Percentiles rank a stretch among this genome's conserved stretches.
Evolutionary conservation across 2,113 vertebrate genomes (phyloP).

Genomic region (Rhagologus leucostigma): DNA sequence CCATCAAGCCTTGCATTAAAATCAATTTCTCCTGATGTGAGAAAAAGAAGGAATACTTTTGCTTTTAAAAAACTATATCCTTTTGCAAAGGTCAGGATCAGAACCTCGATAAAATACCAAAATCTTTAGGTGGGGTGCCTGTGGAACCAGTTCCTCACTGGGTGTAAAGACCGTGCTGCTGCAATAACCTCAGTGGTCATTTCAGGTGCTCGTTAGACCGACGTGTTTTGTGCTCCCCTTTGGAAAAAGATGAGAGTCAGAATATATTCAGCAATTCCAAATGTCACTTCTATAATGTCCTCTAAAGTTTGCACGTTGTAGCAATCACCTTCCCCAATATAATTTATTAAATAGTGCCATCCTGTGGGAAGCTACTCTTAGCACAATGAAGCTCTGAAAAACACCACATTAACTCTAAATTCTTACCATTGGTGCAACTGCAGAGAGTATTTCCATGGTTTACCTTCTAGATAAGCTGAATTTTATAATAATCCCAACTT

Average conservation of each 20-base stretch:
- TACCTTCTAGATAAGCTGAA: neutral
- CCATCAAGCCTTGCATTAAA: neutral
- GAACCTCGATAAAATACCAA: neutral
- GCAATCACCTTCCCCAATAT: neutral
- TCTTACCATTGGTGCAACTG: neutral
- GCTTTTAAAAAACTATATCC: neutral
- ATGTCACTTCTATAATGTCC: neutral
- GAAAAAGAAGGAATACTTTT: neutral
- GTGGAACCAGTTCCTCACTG: neutral
- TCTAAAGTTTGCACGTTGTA: neutral
- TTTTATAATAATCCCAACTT: neutral
- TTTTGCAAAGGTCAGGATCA: neutral
- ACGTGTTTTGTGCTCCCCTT: neutral
- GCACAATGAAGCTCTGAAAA: neutral
- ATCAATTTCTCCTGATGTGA: neutral
- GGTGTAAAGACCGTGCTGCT: neutral
- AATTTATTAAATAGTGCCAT: slow-evolving; percentile 66
- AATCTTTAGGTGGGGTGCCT: neutral
- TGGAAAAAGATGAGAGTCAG: neutral
- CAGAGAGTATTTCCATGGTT: neutral
- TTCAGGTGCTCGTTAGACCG: neutral
- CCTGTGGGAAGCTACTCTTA: slow-evolving; percentile 45
- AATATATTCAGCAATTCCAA: neutral
- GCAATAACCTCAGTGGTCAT: neutral
- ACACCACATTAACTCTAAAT: accelerated